Conservation (phyloP, 1,140 invertebrate genomes). For the Bombus vancouverensis region DNA sequence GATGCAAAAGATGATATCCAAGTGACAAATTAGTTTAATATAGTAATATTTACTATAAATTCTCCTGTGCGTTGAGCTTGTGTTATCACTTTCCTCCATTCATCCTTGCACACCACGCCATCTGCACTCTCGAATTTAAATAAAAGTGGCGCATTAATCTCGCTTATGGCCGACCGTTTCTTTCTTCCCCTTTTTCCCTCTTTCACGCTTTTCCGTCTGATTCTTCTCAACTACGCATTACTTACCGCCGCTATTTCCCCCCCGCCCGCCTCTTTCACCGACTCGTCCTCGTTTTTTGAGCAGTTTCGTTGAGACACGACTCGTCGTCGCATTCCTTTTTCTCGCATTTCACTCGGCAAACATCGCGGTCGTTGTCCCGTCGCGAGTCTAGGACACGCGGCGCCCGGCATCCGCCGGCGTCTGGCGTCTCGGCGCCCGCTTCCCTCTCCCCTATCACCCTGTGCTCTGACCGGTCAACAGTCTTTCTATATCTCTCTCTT, state of each 20-base stretch:
- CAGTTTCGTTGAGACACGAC: slow-evolving; percentile 13
- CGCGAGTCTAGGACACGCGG: slow-evolving; percentile 65
- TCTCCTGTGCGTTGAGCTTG: background rate
- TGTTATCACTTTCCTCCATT: background rate
- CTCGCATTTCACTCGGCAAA: slow-evolving; percentile 59
- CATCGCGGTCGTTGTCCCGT: slow-evolving; percentile 66
- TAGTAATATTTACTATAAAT: no score
- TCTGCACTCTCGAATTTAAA: background rate
- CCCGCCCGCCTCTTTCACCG: no score
- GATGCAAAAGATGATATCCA: no score
- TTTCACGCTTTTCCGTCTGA: background rate
- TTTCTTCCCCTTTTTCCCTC: background rate
- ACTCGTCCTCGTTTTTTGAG: slow-evolving; percentile 11
- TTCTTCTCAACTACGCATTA: background rate
- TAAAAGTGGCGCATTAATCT: slow-evolving; percentile 16
- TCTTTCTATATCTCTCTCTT: background rate
- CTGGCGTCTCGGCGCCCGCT: slow-evolving; percentile 65
- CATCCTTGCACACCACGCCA: background rate
- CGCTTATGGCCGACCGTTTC: background rate
- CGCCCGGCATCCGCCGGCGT: slow-evolving; percentile 60
- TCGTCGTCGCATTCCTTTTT: slow-evolving; percentile 39
- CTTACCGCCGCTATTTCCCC: background rate
- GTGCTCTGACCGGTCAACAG: slow-evolving; percentile 7
- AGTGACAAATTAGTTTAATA: no score
- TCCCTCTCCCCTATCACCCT: background rate